Conservation (phyloP, 2,113 vertebrate genomes). For the Cromileptes altivelis region DNA sequence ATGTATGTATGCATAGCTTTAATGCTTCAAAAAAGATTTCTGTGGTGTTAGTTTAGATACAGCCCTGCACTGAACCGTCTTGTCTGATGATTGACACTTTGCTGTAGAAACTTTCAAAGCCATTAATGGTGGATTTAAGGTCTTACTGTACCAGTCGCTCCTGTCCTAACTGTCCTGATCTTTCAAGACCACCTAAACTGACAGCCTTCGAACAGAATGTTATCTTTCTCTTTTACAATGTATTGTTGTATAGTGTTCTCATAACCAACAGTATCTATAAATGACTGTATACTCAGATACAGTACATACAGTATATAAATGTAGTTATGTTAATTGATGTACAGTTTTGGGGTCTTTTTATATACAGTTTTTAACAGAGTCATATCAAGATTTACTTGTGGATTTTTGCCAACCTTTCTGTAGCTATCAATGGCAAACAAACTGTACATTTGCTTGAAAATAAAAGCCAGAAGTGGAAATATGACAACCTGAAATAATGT, state of each 20-base stretch:
- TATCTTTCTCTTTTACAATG: conserved; percentile 43
- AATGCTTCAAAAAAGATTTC: conserved; percentile 4
- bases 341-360: conserved; percentile 88
- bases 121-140: conserved; percentile 49
- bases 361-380: conserved; percentile 88
- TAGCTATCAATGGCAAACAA: conserved; percentile 82
- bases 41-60: conserved; percentile 1
- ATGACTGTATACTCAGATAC: conserved; percentile 63
- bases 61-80: conserved; percentile 30
- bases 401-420: conserved; percentile 85
- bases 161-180: conserved; percentile 37
- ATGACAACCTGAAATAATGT: conserved; percentile 47
- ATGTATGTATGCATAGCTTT: conserved; percentile 30
- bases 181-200: conserved; percentile 53
- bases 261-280: conserved; percentile 63
- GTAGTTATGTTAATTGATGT: conserved; percentile 79
- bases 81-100: conserved; percentile 32
- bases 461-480: conserved; percentile 83
- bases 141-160: conserved; percentile 35
- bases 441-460: conserved; percentile 87
- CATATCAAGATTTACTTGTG: conserved; percentile 85
- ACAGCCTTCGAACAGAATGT: conserved; percentile 78
- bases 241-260: conserved; percentile 61
- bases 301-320: conserved; percentile 47
- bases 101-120: conserved; percentile 61